Evolutionary conservation across 2,113 vertebrate species (phyloP).

Genomic region (Oceanites oceanicus): DNA sequence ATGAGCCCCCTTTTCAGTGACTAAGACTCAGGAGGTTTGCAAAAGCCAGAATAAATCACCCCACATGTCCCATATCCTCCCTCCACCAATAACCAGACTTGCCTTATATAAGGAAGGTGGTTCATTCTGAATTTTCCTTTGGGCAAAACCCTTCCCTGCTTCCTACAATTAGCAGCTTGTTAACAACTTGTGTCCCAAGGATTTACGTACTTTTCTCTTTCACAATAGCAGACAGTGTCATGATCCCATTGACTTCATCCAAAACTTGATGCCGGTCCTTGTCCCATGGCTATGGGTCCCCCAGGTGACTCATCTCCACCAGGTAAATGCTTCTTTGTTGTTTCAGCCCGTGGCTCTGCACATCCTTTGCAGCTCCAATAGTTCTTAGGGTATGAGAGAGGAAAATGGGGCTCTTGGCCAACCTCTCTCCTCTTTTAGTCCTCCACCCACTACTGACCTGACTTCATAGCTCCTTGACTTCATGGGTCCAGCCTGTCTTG

Average conservation of each 20-base stretch:
- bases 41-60: neutral
- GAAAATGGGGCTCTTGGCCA: neutral
- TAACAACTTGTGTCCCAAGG: neutral
- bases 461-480: neutral
- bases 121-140: neutral
- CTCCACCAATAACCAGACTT: neutral
- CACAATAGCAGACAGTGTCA: neutral
- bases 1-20: neutral
- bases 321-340: neutral
- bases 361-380: neutral
- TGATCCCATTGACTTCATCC: neutral
- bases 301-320: neutral
- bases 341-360: neutral
- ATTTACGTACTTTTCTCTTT: neutral
- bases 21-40: neutral
- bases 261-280: neutral
- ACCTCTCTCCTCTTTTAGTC: neutral
- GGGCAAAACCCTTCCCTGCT: neutral
- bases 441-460: neutral
- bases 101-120: neutral
- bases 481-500: neutral
- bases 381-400: neutral
- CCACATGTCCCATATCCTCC: neutral
- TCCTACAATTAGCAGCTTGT: neutral
- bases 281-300: neutral